Percentiles rank a stretch among this genome's conserved stretches.
Conservation (phyloP, 2,113 vertebrate genomes). For the Coturnix japonica region DNA sequence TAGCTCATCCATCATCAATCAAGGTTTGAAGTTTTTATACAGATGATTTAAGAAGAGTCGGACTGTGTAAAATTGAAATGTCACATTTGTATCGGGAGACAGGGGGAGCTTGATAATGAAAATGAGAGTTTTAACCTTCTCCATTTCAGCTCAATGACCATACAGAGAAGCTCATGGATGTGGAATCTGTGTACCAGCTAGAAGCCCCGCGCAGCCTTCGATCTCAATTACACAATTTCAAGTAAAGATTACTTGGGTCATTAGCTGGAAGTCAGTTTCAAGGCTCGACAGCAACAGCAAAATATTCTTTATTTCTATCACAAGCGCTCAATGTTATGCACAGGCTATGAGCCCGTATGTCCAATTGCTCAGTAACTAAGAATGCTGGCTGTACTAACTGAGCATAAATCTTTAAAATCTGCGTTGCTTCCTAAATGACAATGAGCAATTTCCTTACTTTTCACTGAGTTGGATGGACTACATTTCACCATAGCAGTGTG, state of each 20-base stretch:
- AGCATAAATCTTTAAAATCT: not conserved
- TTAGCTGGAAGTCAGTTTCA: slow-evolving; percentile 64
- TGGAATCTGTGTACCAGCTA: slow-evolving; percentile 55
- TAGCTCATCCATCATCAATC: slow-evolving; percentile 82
- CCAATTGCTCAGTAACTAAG: not conserved
- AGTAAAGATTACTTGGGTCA: slow-evolving; percentile 71
- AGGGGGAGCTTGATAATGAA: slow-evolving; percentile 76
- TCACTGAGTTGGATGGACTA: not conserved
- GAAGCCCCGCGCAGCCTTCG: slow-evolving; percentile 44
- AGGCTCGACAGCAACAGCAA: slow-evolving; percentile 48
- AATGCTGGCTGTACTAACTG: not conserved
- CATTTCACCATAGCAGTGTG: not conserved
- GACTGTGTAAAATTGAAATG: slow-evolving; percentile 84
- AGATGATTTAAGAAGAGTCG: slow-evolving; percentile 82
- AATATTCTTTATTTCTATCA: slow-evolving; percentile 47
- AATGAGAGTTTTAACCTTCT: slow-evolving; percentile 82
- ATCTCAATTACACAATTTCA: slow-evolving; percentile 64
- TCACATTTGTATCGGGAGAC: slow-evolving; percentile 81
- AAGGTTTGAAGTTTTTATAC: slow-evolving; percentile 81
- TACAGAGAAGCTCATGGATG: slow-evolving; percentile 73
- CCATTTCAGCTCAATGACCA: slow-evolving; percentile 78
- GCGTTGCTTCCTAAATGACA: not conserved
- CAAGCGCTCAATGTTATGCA: not conserved
- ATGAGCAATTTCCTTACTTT: not conserved
- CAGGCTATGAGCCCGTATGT: not conserved